These are phyloP conservation scores for Acropternis orthonyx DNA, from an alignment of 2,797 vertebrate genomes.

Conservation along the genomic window DNA sequence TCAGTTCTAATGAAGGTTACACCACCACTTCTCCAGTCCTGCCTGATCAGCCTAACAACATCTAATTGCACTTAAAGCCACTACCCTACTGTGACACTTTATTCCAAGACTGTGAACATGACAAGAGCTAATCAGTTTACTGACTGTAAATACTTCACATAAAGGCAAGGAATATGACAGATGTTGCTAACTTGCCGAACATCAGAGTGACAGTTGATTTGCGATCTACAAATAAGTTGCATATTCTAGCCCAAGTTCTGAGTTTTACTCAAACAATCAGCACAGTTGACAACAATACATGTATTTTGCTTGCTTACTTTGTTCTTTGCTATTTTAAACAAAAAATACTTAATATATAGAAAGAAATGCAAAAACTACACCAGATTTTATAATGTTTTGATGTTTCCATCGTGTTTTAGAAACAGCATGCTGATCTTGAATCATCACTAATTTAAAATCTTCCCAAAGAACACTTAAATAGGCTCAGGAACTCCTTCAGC, in stretches of 20 bases:
- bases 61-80: not conserved
- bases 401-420: not conserved
- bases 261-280: not conserved
- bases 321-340: not conserved
- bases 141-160: not conserved
- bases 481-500: not conserved
- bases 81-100: not conserved
- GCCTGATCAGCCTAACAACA: not conserved
- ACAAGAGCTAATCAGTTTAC: not conserved
- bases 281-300: not conserved
- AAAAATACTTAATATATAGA: not conserved
- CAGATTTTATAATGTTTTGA: not conserved
- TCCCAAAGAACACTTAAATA: not conserved
- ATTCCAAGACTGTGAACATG: not conserved
- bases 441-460: not conserved
- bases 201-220: not conserved
- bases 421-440: not conserved
- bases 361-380: not conserved
- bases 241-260: not conserved
- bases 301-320: not conserved
- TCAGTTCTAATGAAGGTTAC: not conserved
- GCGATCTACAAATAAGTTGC: accelerated
- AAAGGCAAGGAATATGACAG: not conserved
- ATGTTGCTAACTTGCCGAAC: not conserved
- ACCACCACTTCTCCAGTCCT: not conserved